Percentiles rank a stretch among this genome's conserved stretches.
These are phyloP conservation scores for Orchesella flavescens DNA, from an alignment of 2,888 invertebrate genomes.

Conservation along the genomic window DNA sequence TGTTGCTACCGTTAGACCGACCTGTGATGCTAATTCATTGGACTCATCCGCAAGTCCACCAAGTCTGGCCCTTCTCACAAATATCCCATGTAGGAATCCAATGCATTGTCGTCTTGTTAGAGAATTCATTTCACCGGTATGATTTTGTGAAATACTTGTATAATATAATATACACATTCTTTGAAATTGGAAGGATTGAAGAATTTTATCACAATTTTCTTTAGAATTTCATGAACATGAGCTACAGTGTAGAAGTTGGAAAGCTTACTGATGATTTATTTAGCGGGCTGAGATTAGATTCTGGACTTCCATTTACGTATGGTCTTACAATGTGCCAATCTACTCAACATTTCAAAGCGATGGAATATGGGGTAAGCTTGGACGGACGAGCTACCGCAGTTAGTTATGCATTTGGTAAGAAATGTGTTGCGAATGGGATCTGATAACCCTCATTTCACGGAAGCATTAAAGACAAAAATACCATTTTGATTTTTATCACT, in stretches of 20 bases:
- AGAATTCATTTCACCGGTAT: constrained; percentile 26
- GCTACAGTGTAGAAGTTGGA: constrained; percentile 27
- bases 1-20: constrained; percentile 19
- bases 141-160: too few species aligned
- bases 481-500: background rate
- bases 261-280: constrained; percentile 17
- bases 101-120: constrained; percentile 20
- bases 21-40: background rate
- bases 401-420: background rate
- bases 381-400: constrained; percentile 22
- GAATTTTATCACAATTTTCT: background rate
- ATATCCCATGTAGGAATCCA: constrained; percentile 20
- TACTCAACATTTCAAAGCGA: constrained; percentile 16
- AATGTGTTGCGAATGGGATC: too few species aligned
- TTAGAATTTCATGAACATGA: constrained; percentile 13
- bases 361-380: constrained; percentile 22
- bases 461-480: too few species aligned
- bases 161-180: too few species aligned
- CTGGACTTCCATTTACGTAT: constrained; percentile 17
- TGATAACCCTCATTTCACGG: too few species aligned
- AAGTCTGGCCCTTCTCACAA: background rate
- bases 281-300: constrained; percentile 13
- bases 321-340: constrained; percentile 27
- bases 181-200: too few species aligned
- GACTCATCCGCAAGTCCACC: background rate